Conservation (phyloP, 2,113 vertebrate genomes). For the Rhinolophus ferrumequinum region DNA sequence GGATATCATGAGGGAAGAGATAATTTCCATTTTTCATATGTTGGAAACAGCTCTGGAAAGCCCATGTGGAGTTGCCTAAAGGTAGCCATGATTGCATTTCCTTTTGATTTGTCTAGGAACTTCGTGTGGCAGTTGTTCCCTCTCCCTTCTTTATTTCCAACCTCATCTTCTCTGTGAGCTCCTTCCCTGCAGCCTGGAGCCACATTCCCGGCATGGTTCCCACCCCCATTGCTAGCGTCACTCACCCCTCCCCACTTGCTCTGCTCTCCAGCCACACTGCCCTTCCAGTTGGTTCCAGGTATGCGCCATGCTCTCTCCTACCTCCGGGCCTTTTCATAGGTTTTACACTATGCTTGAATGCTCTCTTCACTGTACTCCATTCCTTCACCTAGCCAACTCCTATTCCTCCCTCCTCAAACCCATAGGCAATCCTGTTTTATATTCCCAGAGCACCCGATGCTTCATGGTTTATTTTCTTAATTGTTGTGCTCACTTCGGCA, state of each 20-base stretch:
- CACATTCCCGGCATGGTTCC: background rate
- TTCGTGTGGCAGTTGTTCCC: background rate
- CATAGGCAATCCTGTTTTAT: background rate
- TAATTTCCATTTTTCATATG: background rate
- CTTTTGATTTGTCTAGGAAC: background rate
- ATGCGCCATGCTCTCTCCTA: background rate
- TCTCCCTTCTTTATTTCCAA: background rate
- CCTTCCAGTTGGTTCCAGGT: background rate
- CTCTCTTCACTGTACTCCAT: background rate
- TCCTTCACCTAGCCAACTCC: background rate
- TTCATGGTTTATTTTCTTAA: background rate
- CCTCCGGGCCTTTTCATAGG: background rate
- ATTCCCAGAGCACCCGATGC: background rate
- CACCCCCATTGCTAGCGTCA: background rate
- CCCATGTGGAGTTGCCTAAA: background rate
- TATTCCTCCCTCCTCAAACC: background rate
- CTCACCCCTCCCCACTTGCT: background rate
- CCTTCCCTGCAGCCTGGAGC: background rate
- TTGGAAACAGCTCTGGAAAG: background rate
- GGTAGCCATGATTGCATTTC: background rate
- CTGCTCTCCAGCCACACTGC: background rate
- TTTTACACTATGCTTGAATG: background rate
- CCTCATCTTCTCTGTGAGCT: background rate
- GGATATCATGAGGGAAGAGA: background rate
- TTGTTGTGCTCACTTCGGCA: too few species aligned